Conservation (phyloP, 2,888 invertebrate genomes). For the Laothoe populi region DNA sequence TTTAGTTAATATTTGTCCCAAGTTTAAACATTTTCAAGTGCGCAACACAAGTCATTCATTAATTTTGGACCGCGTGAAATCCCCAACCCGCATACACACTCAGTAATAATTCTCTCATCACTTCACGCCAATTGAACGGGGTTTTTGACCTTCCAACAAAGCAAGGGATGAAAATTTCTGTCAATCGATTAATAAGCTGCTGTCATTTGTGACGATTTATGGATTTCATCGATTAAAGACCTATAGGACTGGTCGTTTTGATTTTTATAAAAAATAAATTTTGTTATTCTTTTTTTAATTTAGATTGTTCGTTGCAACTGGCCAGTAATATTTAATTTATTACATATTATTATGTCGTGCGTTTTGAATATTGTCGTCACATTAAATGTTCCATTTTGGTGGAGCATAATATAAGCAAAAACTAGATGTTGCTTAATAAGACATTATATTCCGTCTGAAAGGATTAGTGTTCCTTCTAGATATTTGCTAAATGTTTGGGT, state of each 20-base stretch:
- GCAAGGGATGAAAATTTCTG: constrained; percentile 59
- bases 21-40: not conserved
- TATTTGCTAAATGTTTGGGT: no score
- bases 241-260: not conserved
- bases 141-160: constrained; percentile 42
- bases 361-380: no score
- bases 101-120: constrained; percentile 66
- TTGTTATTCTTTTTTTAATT: not conserved
- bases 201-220: constrained; percentile 49
- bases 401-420: no score
- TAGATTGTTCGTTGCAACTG: not conserved
- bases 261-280: not conserved
- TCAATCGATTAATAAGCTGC: constrained; percentile 58
- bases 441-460: no score
- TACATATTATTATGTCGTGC: no score
- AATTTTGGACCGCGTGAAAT: constrained; percentile 44
- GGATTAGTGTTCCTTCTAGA: no score
- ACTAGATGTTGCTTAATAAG: no score
- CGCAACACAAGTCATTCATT: constrained; percentile 8
- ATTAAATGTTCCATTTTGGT: no score
- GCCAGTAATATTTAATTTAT: not conserved
- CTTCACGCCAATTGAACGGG: constrained; percentile 45
- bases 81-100: constrained; percentile 55
- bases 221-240: constrained; percentile 32
- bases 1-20: not conserved